phyloP scores from a whole-genome alignment of 2,113 vertebrate species.

The Vimba vimba region DNA sequence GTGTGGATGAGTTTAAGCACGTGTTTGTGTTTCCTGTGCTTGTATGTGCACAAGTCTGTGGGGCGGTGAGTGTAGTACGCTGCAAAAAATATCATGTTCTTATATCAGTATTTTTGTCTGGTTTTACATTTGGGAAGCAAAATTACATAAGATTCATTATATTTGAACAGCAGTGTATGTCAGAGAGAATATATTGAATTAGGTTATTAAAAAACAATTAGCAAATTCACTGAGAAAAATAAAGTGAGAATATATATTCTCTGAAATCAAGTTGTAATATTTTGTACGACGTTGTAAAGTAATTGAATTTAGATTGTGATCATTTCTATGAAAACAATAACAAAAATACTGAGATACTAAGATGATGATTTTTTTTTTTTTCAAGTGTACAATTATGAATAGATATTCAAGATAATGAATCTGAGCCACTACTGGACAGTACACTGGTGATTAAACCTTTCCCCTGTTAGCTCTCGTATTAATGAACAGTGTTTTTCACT shows the following conservation, averaged over 20 bases:
- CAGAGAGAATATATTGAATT: background rate
- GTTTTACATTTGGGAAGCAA: background rate
- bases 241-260: background rate
- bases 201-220: background rate
- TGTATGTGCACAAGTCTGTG: constrained; percentile 16
- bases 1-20: constrained; percentile 30
- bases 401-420: background rate
- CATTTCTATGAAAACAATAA: background rate
- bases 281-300: background rate
- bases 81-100: background rate
- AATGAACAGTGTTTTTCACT: background rate
- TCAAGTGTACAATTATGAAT: background rate
- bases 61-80: background rate
- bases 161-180: background rate
- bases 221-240: background rate
- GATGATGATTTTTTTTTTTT: background rate
- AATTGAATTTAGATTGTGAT: background rate
- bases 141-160: background rate
- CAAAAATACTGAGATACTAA: constrained; percentile 1
- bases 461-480: constrained; percentile 40
- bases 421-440: constrained; percentile 15
- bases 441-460: constrained; percentile 59
- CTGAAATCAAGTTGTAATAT: background rate
- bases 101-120: constrained; percentile 12
- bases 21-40: constrained; percentile 20